Base-by-base conservation (phyloP, 2,888 invertebrate genomes). In the Ornithoptera priamus region DNA sequence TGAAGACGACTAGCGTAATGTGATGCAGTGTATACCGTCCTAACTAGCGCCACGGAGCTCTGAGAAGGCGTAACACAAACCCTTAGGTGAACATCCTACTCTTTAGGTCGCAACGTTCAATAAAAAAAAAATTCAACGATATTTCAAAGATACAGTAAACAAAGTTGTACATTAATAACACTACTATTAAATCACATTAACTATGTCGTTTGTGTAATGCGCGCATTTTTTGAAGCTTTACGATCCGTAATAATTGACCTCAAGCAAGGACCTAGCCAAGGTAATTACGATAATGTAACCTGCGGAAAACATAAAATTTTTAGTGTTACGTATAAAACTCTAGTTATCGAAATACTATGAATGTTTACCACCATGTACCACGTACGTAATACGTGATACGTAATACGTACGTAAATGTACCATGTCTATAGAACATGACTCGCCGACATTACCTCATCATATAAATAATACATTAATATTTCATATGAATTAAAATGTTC, bases 251-350 rank as follows among this genome's bases (percentile, higher is more conserved):
- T 46, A 20, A 62, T 53, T 50, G 30, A 50, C 46, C 62, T 50
- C 10, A 24, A 18, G 50, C 22, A 50, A 50, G 12, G 4, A 39
- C 17, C 39, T 50, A 17, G 50, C 39, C 22, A 6, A 18, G 17
- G 4, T 62, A 50, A 62, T 62, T 62, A 62, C 50, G 18, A 20
- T 62, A 62, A 62, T 62, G 62, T 22, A 62, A 24, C 57, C 15
- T 22, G 22, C 12, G 22, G n/a, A 24, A 22, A 22, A n/a, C 53
- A n/a, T 53, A n/a, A 53, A 53, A n/a, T 18, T 53, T 53, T 53
- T 53, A n/a, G 53, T 53, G n/a, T 53, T 53, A n/a, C 58, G 56
- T 42, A 62, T 42, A 5, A 62, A 5, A 39, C 20, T 42, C 22
- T 12, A 42, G 20, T 39, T n/a, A 61, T 12, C 18, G n/a, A 53